A percentile compares a stretch with the other conserved stretches of the same genome.
These are phyloP conservation scores for Phyllostomus hastatus DNA, from an alignment of 2,113 vertebrate genomes.

Conservation along the genomic window DNA sequence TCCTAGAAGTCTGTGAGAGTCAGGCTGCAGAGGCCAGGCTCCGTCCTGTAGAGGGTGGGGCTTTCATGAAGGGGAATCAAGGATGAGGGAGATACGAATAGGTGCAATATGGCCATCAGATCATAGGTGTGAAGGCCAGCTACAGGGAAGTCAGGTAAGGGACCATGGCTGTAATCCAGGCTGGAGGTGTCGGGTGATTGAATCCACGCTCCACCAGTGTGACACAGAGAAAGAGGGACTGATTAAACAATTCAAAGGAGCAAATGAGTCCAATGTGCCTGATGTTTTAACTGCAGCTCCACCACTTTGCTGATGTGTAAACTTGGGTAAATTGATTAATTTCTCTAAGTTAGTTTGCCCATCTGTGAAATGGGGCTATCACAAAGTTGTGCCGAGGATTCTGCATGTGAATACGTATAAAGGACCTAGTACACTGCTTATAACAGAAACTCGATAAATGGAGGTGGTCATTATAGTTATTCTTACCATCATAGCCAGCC, in stretches of 20 bases:
- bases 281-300: background rate
- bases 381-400: background rate
- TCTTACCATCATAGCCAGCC: background rate
- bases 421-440: background rate
- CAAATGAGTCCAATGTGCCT: background rate
- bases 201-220: background rate
- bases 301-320: background rate
- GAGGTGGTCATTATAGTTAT: background rate
- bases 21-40: background rate
- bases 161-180: accelerated
- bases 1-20: background rate
- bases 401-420: background rate
- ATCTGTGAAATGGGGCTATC: background rate
- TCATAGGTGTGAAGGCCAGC: background rate
- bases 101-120: too few relatives aligned
- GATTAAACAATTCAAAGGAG: background rate
- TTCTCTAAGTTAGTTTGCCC: background rate
- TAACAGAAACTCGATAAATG: background rate
- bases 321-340: background rate
- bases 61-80: background rate
- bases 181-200: background rate
- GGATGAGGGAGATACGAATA: background rate
- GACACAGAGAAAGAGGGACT: background rate
- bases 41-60: background rate
- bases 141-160: background rate